Conservation (phyloP, 2,797 vertebrate genomes). For the Tauraco hartlaubi region DNA sequence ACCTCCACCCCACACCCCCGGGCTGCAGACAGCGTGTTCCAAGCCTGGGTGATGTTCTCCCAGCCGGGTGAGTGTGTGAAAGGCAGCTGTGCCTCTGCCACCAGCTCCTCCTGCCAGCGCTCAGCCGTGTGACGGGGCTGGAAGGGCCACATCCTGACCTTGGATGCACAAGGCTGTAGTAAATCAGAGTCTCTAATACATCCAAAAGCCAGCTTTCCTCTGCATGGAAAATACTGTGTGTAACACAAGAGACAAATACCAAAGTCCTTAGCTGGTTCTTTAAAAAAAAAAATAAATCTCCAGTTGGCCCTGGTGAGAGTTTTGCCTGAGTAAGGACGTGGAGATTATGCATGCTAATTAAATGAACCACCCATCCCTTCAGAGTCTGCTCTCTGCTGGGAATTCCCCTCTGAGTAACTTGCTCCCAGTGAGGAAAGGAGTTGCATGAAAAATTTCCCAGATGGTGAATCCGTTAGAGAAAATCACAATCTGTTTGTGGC, state of each 20-base stretch:
- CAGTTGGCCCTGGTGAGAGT: slow-evolving; percentile 37
- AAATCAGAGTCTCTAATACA: neutral
- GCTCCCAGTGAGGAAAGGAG: slow-evolving; percentile 65
- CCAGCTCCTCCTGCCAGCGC: neutral
- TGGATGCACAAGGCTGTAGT: neutral
- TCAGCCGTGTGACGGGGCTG: neutral
- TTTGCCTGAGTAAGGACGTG: slow-evolving; percentile 66
- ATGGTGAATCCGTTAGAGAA: slow-evolving; percentile 70
- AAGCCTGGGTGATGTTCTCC: neutral
- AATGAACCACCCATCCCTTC: slow-evolving; percentile 67
- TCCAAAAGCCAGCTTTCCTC: neutral
- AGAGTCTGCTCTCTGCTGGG: slow-evolving; percentile 58
- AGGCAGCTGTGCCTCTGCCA: neutral
- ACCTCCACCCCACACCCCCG: neutral
- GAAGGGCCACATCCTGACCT: neutral
- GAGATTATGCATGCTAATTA: slow-evolving; percentile 64
- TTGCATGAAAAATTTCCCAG: slow-evolving; percentile 73
- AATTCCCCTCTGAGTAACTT: slow-evolving; percentile 70
- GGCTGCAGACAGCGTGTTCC: neutral
- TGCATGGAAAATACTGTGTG: neutral
- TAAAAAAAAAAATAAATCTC: neutral
- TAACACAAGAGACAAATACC: slow-evolving; percentile 38
- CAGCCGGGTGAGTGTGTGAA: neutral
- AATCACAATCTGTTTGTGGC: slow-evolving; percentile 70
- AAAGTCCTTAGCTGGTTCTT: slow-evolving; percentile 44